Conservation (phyloP, 2,113 vertebrate species). For the Cottus gobio region DNA sequence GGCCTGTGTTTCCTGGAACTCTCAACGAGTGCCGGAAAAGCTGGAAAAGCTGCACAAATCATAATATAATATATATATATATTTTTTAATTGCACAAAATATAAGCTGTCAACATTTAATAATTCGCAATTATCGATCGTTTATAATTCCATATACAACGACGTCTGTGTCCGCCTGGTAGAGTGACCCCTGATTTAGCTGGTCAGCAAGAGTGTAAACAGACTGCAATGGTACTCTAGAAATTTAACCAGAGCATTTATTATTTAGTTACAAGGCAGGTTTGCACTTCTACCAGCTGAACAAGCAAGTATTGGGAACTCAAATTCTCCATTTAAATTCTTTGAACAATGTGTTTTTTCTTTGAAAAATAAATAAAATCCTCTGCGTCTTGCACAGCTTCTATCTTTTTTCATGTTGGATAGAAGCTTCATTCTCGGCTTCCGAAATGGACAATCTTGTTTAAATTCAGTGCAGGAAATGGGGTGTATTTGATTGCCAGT, state of each 20-base stretch:
- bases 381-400: constrained; percentile 7
- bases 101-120: too few species aligned
- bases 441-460: constrained; percentile 45
- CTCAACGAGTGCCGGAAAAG: too few species aligned
- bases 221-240: background rate
- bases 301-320: background rate
- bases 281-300: background rate
- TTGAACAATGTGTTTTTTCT: constrained; percentile 3
- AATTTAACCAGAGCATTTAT: constrained; percentile 19
- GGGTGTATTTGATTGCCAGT: constrained; percentile 58
- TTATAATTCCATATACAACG: too few species aligned
- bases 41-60: too few species aligned
- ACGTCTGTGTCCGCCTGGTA: too few species aligned
- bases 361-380: constrained; percentile 2
- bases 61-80: too few species aligned
- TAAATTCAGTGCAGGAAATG: constrained; percentile 48
- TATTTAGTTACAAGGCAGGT: constrained; percentile 21
- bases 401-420: constrained; percentile 1
- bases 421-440: constrained; percentile 23
- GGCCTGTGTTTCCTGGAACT: too few species aligned
- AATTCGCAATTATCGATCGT: too few species aligned
- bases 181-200: background rate
- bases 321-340: constrained; percentile 8
- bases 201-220: constrained; percentile 8
- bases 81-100: too few species aligned